Evolutionary conservation across 1,140 invertebrate species (phyloP), one percentile per base, ranked within the genome.

Genomic region (Platorchestia sp.): DNA sequence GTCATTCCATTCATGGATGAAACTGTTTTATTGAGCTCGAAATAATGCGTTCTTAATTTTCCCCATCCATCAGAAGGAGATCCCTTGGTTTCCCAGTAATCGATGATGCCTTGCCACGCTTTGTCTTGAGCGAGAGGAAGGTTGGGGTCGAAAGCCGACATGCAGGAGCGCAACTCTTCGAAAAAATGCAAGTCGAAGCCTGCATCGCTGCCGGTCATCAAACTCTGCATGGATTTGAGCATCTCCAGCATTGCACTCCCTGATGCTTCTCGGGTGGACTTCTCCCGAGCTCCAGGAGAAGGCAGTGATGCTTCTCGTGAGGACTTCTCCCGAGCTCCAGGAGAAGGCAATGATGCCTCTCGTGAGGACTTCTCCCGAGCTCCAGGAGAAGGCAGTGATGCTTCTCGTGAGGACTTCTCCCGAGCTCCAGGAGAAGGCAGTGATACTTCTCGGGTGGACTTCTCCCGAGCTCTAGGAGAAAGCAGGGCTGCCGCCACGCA

Each of bases 101-200:
- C 91, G 45, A 93, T 93, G 91, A 93, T 93, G 5, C 91, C 91
- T 93, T 93, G 91, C 91, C 91, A 93, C 40, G 91, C 91, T 47
- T 47, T 45, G 91, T 93, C 91, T 47, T 93, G 91, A 45, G 91
- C 91, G 16, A 44, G 45, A 47, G 91, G 91, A n/a, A 93, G 45
- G 7, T 93, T 44, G 5, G 91, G 43, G 40, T 93, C 91, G 45
- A 93, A 93, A 10, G 41, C 6, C 0, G 44, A 10, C 91, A 93
- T 93, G 91, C 91, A 93, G 16, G 43, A 44, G 6, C 91, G 43
- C 45, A 93, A 40, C 91, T 93, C 91, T 45, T 45, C 36, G 91
- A 93, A 93, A 47, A 93, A 93, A 45, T 93, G 91, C 43, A 19
- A 3, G 45, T 93, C 91, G 45, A 93, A 93, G 27, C 40, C 45